These are phyloP conservation scores for Alectura lathami DNA, from an alignment of 2,113 vertebrate species.

Conservation along the genomic window DNA sequence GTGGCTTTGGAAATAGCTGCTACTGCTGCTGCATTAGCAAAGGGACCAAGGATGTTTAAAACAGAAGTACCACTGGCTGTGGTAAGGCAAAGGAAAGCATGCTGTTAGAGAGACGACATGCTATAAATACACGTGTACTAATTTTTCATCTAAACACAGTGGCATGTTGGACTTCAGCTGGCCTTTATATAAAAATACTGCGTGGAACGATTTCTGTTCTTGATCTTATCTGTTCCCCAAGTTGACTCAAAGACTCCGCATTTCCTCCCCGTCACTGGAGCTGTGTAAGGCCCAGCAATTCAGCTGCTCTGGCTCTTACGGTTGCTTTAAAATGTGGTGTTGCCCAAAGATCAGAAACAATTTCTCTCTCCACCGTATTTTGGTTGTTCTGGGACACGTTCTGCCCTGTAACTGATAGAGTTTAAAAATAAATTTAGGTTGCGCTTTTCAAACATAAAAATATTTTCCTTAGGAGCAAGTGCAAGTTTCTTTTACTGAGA, in stretches of 20 bases:
- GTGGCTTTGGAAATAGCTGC: not conserved
- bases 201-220: not conserved
- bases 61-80: not conserved
- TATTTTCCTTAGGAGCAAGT: slow-evolving; percentile 42
- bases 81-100: not conserved
- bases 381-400: not conserved
- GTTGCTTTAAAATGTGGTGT: not conserved
- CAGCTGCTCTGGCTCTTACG: not conserved
- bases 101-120: not conserved
- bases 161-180: not conserved
- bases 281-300: not conserved
- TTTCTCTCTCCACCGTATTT: slow-evolving; percentile 15
- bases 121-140: not conserved
- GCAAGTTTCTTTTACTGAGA: slow-evolving; percentile 1
- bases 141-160: not conserved
- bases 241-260: not conserved
- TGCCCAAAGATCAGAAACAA: not conserved
- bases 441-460: slow-evolving; percentile 13
- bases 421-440: slow-evolving; percentile 43
- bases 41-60: not conserved
- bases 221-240: not conserved
- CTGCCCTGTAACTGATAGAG: slow-evolving; percentile 20
- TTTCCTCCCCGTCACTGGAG: not conserved
- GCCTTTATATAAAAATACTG: not conserved
- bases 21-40: not conserved